Evolutionary conservation across 1,140 invertebrate species (phyloP).

Genomic region (Chironomus striatipennis): DNA sequence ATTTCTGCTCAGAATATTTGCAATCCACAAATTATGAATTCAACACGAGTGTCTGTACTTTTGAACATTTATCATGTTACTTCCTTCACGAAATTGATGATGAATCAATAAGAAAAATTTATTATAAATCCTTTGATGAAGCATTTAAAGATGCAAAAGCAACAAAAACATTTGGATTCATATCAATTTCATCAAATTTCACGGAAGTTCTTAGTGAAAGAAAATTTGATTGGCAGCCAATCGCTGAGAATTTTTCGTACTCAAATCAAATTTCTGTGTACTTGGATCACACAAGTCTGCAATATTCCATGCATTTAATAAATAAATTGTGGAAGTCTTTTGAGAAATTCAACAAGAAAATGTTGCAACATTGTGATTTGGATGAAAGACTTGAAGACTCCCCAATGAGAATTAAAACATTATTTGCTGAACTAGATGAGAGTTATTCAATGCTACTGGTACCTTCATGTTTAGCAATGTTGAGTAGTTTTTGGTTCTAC

Average conservation of each 20-base stretch:
- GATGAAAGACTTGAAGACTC: constrained; percentile 44
- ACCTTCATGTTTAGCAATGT: no score
- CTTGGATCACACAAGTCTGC: constrained; percentile 48
- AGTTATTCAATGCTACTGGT: no score
- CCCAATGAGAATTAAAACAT: constrained; percentile 56
- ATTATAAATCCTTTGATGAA: constrained; percentile 38
- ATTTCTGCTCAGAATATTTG: constrained; percentile 32
- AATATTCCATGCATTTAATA: constrained; percentile 57
- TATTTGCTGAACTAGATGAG: constrained; percentile 39
- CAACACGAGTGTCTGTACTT: constrained; percentile 36
- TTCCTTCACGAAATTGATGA: constrained; percentile 41
- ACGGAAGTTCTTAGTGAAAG: constrained; percentile 50
- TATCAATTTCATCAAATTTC: constrained; percentile 68
- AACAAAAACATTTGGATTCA: constrained; percentile 56
- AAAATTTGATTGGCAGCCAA: constrained; percentile 48
- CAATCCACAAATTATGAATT: constrained; percentile 32
- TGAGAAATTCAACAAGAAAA: constrained; percentile 45
- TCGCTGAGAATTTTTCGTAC: constrained; percentile 36
- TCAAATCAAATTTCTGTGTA: constrained; percentile 33
- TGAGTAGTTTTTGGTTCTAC: no score
- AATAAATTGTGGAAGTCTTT: constrained; percentile 54
- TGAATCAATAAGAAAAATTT: constrained; percentile 34
- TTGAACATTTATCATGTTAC: constrained; percentile 42
- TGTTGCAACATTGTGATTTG: constrained; percentile 50
- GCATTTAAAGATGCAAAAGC: constrained; percentile 51